Base-by-base conservation (phyloP, 2,888 invertebrate genomes). In the Ichneumon xanthorius region DNA sequence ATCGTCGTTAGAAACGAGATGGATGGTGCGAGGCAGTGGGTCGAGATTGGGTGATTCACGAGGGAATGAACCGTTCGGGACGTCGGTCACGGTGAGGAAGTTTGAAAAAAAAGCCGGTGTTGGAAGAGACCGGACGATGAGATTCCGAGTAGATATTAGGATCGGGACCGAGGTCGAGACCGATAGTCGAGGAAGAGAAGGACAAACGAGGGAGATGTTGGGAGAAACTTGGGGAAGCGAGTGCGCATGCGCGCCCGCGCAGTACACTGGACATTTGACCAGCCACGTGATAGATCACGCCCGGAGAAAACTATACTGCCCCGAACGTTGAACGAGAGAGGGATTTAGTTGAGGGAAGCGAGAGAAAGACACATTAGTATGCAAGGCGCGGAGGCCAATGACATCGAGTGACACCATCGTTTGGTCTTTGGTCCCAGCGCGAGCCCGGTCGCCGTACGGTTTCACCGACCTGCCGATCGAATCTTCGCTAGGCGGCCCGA, bases 331-430 rank as follows among this genome's bases (percentile, higher is more conserved):
- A 61, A 53, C 6, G 63, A 72, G 22, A 63, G 22, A 50, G 65
- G 45, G 65, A 80, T 63, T 65, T 65, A 33, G 78, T 37, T 65
- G 80, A 79, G 80, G 80, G 72, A 71, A 72, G 68, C 63, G 70
- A 55, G 58, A 71, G 80, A 72, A 71, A 76, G 84, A 85, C 72
- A 87, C 88, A 90, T 91, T 90, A 91, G 90, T 89, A 91, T 89
- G 88, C 89, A 88, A 88, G 88, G 78, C 87, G 82, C 88, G 88
- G 90, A 89, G 91, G 92, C 91, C 91, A 91, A 92, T 90, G 91
- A 91, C 91, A 91, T 90, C 90, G 86, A 90, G 88, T 91, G 90
- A 91, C 91, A 91, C 90, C 89, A 86, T 88, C 87, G 86, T 87
- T 84, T 84, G 84, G 82, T 81, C 80, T 81, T 76, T 80, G 77